These are phyloP conservation scores for Monopterus albus DNA, from an alignment of 2,113 vertebrate genomes.

Conservation along the genomic window DNA sequence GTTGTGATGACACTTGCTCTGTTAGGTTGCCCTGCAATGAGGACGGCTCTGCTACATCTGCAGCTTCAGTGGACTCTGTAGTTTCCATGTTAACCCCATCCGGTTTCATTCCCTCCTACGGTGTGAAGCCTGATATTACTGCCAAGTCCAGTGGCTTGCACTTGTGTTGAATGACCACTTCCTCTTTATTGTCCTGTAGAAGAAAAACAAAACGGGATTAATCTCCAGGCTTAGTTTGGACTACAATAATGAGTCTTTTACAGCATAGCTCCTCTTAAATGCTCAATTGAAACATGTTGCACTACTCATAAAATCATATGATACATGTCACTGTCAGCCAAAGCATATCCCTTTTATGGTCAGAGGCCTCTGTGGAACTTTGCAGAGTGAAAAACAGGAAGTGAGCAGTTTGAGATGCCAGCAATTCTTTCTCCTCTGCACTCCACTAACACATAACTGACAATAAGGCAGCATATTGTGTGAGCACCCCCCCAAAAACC, in stretches of 20 bases:
- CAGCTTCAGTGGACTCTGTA: constrained; percentile 71
- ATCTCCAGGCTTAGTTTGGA: constrained; percentile 4
- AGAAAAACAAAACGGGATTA: constrained; percentile 5
- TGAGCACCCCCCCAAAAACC: no score
- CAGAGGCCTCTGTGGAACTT: constrained; percentile 52
- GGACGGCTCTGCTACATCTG: constrained; percentile 48
- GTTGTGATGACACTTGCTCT: constrained; percentile 38
- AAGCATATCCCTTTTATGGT: constrained; percentile 49
- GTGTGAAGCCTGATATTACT: not conserved
- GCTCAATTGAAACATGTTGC: not conserved
- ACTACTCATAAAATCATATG: constrained; percentile 4
- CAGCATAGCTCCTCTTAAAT: not conserved
- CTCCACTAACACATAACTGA: not conserved
- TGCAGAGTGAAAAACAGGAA: constrained; percentile 59
- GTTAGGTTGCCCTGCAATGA: constrained; percentile 41
- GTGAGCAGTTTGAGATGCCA: constrained; percentile 22
- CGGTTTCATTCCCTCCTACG: constrained; percentile 79
- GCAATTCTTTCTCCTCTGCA: constrained; percentile 14
- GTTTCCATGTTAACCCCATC: constrained; percentile 81
- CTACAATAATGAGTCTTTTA: not conserved
- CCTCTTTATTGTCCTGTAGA: constrained; percentile 26
- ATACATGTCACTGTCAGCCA: constrained; percentile 17
- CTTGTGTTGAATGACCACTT: constrained; percentile 1
- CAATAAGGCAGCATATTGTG: constrained; percentile 1
- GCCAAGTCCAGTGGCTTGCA: constrained; percentile 9